Percentiles rank a stretch among this genome's conserved stretches.
phyloP scores from a whole-genome alignment of 2,113 vertebrate species.

The Eublepharis macularius region DNA sequence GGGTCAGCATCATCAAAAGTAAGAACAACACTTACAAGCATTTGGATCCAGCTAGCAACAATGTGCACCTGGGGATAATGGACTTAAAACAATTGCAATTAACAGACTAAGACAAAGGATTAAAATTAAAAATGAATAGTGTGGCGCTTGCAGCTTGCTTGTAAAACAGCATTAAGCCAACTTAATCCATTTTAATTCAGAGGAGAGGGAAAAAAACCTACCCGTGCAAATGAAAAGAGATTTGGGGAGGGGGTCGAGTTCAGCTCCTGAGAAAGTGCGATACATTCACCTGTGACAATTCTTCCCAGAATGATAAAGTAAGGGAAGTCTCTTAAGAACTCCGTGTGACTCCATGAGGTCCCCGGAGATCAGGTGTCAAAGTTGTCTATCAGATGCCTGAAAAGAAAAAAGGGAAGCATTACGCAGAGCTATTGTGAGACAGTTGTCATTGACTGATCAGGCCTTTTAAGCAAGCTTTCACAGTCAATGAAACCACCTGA shows the following conservation, averaged over 20 bases:
- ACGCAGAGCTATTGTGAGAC: conserved; percentile 89
- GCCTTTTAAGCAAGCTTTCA: conserved; percentile 94
- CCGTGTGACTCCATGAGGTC: conserved; percentile 73
- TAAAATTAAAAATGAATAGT: conserved; percentile 78
- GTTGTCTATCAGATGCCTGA: conserved; percentile 93
- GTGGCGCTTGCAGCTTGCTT: conserved; percentile 70
- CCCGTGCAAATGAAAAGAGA: conserved; percentile 66
- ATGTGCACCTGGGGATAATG: conserved; percentile 86
- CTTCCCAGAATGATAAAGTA: conserved; percentile 89
- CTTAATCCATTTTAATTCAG: conserved; percentile 80
- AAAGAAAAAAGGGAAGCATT: conserved; percentile 89
- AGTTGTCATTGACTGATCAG: conserved; percentile 98
- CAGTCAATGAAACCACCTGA: conserved; percentile 98
- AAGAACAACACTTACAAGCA: conserved; percentile 82
- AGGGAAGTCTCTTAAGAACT: conserved; percentile 83
- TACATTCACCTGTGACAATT: conserved; percentile 90
- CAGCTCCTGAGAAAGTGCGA: conserved; percentile 86
- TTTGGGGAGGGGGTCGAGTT: conserved; percentile 76
- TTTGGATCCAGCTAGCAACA: conserved; percentile 80
- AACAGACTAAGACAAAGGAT: conserved; percentile 92
- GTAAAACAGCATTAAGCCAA: conserved; percentile 86
- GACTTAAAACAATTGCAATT: conserved; percentile 99
- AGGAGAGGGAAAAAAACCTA: conserved; percentile 43
- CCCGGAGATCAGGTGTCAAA: conserved; percentile 91
- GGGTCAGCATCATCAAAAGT: conserved; percentile 87